phyloP scores from a whole-genome alignment of 1,140 invertebrate genomes.

The Rhagoletis zephyria region DNA sequence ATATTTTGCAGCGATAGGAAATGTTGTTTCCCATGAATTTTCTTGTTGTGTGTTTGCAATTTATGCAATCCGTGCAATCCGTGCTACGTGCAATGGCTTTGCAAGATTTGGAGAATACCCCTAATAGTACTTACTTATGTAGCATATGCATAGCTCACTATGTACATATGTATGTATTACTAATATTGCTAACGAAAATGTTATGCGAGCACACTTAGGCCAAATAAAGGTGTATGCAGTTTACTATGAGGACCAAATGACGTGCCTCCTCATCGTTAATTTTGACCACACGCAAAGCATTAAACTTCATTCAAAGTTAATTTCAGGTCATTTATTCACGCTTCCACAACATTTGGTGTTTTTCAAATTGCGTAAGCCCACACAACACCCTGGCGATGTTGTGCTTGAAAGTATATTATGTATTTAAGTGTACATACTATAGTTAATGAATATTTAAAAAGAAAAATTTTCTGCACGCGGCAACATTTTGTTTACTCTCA shows the following conservation, averaged over 20 bases:
- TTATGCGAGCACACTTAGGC: background rate
- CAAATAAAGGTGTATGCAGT: background rate
- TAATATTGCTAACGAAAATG: background rate
- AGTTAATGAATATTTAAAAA: constrained; percentile 33
- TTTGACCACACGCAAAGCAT: constrained; percentile 42
- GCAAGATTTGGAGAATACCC: too few species aligned
- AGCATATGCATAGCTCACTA: background rate
- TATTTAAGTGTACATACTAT: background rate
- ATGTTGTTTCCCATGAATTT: too few species aligned
- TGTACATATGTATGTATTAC: background rate
- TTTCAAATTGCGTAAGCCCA: constrained; percentile 31
- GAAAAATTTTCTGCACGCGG: constrained; percentile 25
- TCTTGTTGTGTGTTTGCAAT: too few species aligned
- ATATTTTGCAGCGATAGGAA: too few species aligned
- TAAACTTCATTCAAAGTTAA: constrained; percentile 36
- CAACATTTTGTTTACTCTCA: constrained; percentile 33
- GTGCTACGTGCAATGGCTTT: too few species aligned
- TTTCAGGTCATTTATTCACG: constrained; percentile 50
- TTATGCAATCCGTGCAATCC: too few species aligned
- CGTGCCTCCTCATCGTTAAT: constrained; percentile 16
- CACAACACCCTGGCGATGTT: background rate
- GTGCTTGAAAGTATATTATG: background rate
- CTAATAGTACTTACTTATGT: background rate
- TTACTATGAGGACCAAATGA: constrained; percentile 10
- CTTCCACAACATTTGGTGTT: constrained; percentile 23